Evolutionary conservation across 2,797 vertebrate genomes (phyloP), one percentile per base, ranked within the genome.

Genomic region (Rhincodon typus): DNA sequence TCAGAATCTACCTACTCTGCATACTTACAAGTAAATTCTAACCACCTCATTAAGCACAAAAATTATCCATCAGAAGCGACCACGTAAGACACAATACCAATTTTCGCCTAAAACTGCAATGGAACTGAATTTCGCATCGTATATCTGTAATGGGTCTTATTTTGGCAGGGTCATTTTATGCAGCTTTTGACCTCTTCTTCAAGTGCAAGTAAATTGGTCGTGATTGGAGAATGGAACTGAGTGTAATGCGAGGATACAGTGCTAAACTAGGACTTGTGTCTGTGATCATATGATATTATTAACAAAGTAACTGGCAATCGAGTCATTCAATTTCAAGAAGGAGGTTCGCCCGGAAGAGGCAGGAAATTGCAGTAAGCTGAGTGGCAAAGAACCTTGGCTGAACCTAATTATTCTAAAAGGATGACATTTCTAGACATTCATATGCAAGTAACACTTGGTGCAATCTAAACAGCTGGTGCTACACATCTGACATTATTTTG

Each of bases 401-500:
- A 90, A 66, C 53, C 53, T 19, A 34, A 13, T 62, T 34, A 57
- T 19, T 90, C 66, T 66, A 90, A 62, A 19, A n/a, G 15, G 57
- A 34, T n/a, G 87, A 90, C n/a, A 62, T 34, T 62, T 90, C n/a
- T 90, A n/a, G 30, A 62, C 34, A 62, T 90, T 90, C 17, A 90
- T 62, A 15, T 66, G 87, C 53, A 62, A 62, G 23, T 62, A 34
- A 90, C 12, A 90, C 38, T 84, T 90, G 57, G 53, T 90, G 57
- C 53, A 57, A 90, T n/a, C 30, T 34, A n/a, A 57, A 66, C 87
- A 90, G 87, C 87, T 66, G 87, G 53, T 34, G 15, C 17, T 62
- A 13, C 53, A 90, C 57, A 66, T n/a, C 87, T 90, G 87, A 90
- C 87, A 90, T 66, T 17, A 62, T 8, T 90, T 90, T 90, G 87